Base-by-base conservation (phyloP, 1,140 invertebrate genomes). In the Parapsyche elsis region DNA sequence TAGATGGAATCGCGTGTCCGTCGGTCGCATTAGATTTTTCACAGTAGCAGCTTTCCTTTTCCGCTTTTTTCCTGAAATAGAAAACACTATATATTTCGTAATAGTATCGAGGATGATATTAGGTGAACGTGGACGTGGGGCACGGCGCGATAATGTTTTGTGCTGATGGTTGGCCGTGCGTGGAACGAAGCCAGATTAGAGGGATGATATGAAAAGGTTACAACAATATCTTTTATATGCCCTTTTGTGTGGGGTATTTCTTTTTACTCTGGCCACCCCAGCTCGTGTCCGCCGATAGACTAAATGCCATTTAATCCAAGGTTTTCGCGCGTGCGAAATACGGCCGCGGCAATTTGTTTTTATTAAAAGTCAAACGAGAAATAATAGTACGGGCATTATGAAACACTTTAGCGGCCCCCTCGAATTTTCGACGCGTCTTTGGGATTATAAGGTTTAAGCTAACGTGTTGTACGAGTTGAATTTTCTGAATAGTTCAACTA, bases 301-400 rank as follows among this genome's bases (percentile, higher is more conserved):
- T 83, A 81, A 83, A 83, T 83, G 82, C 80, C 78, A 81, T 83
- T 81, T 83, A 83, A 83, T n/a, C 12, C 16, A 53, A 53, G 49
- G 16, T 53, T 53, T 14, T 53, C 49, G 2, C 49, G 12, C 49
- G 16, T 4, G 16, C 1, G 12, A 19, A 5, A n/a, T 53, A 53
- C 16, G 12, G 12, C 12, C 12, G 12, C 49, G 12, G 79, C 81
- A 79, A 80, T 80, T 83, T 83, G 78, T 80, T 71, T 80, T 71
- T 70, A 45, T 59, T 16, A 49, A 75, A 49, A 46, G 71, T 75
- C 46, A 49, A 71, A 71, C 23, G 30, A 10, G 44, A n/a, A 44
- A 46, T 30, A 71, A 71, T 38, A 71, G 10, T 19, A 5, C 12
- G 10, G 16, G 12, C 16, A n/a, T 53, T 53, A 10, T 14, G 49